Percentiles rank a stretch among this genome's conserved stretches.
phyloP scores from a whole-genome alignment of 1,140 invertebrate genomes.

The Bombyx mandarina region DNA sequence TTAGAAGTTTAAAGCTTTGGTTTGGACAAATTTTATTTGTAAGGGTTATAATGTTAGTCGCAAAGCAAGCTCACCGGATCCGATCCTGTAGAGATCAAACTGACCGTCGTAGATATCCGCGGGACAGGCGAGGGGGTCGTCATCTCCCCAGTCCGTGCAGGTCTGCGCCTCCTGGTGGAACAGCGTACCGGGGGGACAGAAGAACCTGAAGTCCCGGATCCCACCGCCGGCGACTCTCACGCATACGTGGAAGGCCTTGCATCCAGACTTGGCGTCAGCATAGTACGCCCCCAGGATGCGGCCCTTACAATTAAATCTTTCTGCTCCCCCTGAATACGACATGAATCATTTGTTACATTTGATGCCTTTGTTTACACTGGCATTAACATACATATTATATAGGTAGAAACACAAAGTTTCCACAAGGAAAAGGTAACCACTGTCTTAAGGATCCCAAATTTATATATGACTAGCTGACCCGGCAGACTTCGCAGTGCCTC shows the following conservation, averaged over 20 bases:
- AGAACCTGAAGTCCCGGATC: slow-evolving; percentile 85
- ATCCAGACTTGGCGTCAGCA: slow-evolving; percentile 90
- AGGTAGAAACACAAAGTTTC: too few species aligned
- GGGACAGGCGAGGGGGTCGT: slow-evolving; percentile 80
- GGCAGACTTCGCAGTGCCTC: too few species aligned
- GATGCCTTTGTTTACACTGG: too few species aligned
- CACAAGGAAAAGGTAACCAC: too few species aligned
- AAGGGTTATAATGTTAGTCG: slow-evolving; percentile 41
- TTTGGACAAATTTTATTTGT: not conserved
- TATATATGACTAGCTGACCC: too few species aligned
- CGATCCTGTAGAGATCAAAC: slow-evolving; percentile 85
- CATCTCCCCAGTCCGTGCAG: slow-evolving; percentile 90
- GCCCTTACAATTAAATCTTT: slow-evolving; percentile 87
- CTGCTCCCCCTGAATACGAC: slow-evolving; percentile 79
- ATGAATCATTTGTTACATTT: not conserved
- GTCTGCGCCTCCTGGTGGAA: slow-evolving; percentile 95
- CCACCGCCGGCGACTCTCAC: slow-evolving; percentile 84
- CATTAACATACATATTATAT: too few species aligned
- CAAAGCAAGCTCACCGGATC: slow-evolving; percentile 74
- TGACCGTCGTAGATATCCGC: slow-evolving; percentile 86
- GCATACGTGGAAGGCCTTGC: slow-evolving; percentile 94
- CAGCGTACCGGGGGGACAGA: slow-evolving; percentile 92
- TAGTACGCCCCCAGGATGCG: slow-evolving; percentile 93
- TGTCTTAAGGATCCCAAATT: too few species aligned
- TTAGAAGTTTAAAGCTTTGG: not conserved